phyloP scores from a whole-genome alignment of 2,888 invertebrate genomes.

The Amphipoea oculea region DNA sequence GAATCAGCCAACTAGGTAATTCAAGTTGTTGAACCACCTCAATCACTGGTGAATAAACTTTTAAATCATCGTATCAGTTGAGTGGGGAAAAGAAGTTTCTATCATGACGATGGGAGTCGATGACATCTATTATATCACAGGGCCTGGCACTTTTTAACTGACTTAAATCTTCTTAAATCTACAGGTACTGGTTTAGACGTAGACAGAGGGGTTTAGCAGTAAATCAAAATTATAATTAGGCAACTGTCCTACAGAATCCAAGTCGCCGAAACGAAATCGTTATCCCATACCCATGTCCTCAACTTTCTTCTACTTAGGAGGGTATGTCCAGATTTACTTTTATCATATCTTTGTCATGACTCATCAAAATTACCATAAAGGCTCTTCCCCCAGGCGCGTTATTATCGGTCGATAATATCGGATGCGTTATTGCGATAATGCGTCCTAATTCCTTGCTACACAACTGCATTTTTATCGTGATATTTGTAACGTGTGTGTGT shows the following conservation, averaged over 20 bases:
- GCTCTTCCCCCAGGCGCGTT: no score
- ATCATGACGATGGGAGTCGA: not conserved
- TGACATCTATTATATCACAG: not conserved
- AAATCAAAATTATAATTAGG: not conserved
- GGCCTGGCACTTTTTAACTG: not conserved
- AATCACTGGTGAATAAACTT: conserved; percentile 23
- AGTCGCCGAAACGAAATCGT: not conserved
- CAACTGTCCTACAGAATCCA: not conserved
- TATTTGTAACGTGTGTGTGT: no score
- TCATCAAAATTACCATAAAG: no score
- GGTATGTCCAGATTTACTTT: not conserved
- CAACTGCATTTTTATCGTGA: no score
- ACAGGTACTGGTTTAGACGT: not conserved
- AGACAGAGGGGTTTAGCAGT: not conserved
- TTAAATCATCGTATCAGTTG: conserved; percentile 11
- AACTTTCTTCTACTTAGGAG: not conserved
- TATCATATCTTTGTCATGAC: not conserved
- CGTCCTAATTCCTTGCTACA: no score
- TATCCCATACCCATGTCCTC: not conserved
- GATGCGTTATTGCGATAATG: no score
- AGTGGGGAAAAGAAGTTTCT: conserved; percentile 9
- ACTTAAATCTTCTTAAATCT: not conserved
- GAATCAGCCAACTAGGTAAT: not conserved
- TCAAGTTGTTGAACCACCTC: conserved; percentile 1
- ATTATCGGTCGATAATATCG: no score